phyloP scores from a whole-genome alignment of 2,113 vertebrate species.

The Azemiops feae region DNA sequence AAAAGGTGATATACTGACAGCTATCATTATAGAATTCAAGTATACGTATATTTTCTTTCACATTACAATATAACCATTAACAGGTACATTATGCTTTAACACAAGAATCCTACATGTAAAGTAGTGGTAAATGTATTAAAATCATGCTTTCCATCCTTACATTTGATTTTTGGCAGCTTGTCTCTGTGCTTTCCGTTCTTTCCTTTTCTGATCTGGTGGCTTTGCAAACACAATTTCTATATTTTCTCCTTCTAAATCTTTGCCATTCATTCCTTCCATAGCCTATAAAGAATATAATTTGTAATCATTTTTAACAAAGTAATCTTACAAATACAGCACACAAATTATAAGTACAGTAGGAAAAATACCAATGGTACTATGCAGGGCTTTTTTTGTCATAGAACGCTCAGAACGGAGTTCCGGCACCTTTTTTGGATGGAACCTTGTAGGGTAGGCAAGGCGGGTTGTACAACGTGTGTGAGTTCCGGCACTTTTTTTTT shows the following conservation, averaged over 20 bases:
- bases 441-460: too few species aligned
- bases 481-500: too few species aligned
- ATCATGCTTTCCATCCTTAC: slow-evolving; percentile 73
- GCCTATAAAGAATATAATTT: slow-evolving; percentile 78
- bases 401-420: too few species aligned
- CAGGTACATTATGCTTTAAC: neutral
- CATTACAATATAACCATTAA: neutral
- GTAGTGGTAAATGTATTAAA: slow-evolving; percentile 9
- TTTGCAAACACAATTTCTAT: slow-evolving; percentile 99
- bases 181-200: slow-evolving; percentile 97
- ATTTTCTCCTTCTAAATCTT: slow-evolving; percentile 93
- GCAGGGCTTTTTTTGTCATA: too few species aligned
- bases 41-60: neutral
- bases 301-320: slow-evolving; percentile 29
- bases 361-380: neutral
- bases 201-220: slow-evolving; percentile 97
- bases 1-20: neutral
- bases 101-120: neutral
- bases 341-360: neutral
- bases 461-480: too few species aligned
- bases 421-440: too few species aligned
- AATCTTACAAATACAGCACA: neutral
- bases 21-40: neutral
- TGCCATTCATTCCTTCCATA: slow-evolving; percentile 96
- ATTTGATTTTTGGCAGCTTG: slow-evolving; percentile 95